Base-by-base conservation (phyloP, 1,140 invertebrate species). In the Lepidurus packardi region DNA sequence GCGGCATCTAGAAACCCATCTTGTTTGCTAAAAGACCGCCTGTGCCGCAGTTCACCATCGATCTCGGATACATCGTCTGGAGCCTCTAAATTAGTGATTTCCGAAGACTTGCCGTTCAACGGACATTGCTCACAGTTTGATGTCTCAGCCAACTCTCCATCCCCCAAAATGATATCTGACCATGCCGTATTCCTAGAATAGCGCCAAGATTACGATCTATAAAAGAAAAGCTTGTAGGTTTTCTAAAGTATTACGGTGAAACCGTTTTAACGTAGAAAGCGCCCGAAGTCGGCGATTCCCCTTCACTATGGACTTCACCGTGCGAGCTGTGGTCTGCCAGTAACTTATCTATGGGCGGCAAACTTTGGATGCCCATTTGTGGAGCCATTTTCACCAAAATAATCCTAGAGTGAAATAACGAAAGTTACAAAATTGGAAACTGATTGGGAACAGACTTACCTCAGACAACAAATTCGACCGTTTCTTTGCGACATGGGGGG, bases 401-500 rank as follows among this genome's bases (percentile, higher is more conserved):
- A n/a, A 65, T 65, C 53, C 53, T 65, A 4, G 16, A 21, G 6
- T n/a, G 53, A 65, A 13, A 65, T 65, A 11, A 65, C 53, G 13
- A 65, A 65, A 3, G 6, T 65, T 16, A 65, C 21, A 80, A 81
- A 24, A 11, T 25, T n/a, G 25, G 5, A 11, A 16, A 34, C 24
- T 24, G 79, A n/a, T n/a, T 41, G 34, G 73, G 42, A 13, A 79
- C 11, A n/a, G 13, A 24, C 13, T 41, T 81, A 89, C 88, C 88
- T 88, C 83, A 93, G 93, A 81, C 93, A 95, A 84, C 93, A 95
- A 81, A 96, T 94, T 7, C 91, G 90, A 11, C 94, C 94, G 83
- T 95, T 95, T 78, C 93, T 86, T 83, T 95, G 93, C 0, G 91
- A 91, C 16, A 95, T 88, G 80, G 91, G 87, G 0, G 92, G 92